Evolutionary conservation across 2,888 invertebrate genomes (phyloP).

Genomic region (Drymonia ruficornis): DNA sequence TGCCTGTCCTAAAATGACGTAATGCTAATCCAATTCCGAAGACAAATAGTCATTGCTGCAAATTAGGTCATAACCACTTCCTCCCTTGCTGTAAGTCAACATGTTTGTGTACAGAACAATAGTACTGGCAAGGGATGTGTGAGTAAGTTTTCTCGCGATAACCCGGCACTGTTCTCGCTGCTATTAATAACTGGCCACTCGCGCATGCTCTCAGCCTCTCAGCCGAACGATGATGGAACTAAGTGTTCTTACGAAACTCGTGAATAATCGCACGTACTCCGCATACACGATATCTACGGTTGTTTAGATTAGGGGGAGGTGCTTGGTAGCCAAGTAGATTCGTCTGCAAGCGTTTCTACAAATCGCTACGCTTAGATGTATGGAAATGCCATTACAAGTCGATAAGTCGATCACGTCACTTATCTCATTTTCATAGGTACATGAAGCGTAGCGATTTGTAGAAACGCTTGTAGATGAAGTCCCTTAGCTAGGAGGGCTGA

Average conservation of each 20-base stretch:
- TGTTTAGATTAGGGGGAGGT: not conserved
- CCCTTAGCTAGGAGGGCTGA: too few species aligned
- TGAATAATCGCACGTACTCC: slow-evolving; percentile 11
- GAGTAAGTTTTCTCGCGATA: slow-evolving; percentile 44
- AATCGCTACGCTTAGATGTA: too few species aligned
- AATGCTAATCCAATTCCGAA: too few species aligned
- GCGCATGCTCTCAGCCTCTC: slow-evolving; percentile 42
- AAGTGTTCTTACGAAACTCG: slow-evolving; percentile 39
- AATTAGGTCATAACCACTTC: not conserved
- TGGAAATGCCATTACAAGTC: too few species aligned
- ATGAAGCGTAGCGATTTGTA: too few species aligned
- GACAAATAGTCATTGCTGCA: not conserved
- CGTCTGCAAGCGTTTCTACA: too few species aligned
- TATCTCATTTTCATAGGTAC: too few species aligned
- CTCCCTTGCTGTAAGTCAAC: not conserved
- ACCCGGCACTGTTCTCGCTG: slow-evolving; percentile 34
- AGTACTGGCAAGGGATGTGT: slow-evolving; percentile 13
- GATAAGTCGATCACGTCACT: too few species aligned
- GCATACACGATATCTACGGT: not conserved
- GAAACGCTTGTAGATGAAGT: too few species aligned
- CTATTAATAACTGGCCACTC: slow-evolving; percentile 40
- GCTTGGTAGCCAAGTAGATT: not conserved
- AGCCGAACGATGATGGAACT: slow-evolving; percentile 37
- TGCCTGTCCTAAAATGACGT: too few species aligned
- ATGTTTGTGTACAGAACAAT: not conserved